Conservation (phyloP, 2,797 vertebrate genomes). For the Oreortyx pictus region DNA sequence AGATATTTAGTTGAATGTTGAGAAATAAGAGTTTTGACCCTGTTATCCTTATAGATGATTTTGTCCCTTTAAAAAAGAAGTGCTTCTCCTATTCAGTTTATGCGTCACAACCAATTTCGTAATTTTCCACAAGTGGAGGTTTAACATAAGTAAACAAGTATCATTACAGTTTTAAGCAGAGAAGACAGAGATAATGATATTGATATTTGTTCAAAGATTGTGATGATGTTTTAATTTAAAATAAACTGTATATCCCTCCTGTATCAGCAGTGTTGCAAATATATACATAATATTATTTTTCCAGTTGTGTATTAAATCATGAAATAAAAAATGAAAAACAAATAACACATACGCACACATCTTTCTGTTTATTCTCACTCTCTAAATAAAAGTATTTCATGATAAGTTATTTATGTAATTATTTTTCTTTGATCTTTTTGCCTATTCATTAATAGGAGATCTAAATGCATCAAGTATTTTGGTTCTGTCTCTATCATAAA, state of each 20-base stretch:
- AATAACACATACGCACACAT: neutral
- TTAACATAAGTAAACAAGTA: conserved; percentile 69
- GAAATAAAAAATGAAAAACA: conserved; percentile 46
- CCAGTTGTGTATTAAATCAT: neutral
- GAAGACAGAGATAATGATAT: conserved; percentile 62
- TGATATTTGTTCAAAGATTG: conserved; percentile 63
- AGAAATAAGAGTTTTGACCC: neutral
- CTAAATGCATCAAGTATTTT: conserved; percentile 51
- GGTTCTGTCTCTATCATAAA: conserved; percentile 62
- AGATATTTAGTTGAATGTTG: neutral
- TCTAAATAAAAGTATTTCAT: conserved; percentile 43
- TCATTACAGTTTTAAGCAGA: conserved; percentile 63
- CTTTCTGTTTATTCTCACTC: conserved; percentile 9
- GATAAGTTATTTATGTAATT: conserved; percentile 35
- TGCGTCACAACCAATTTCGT: conserved; percentile 57
- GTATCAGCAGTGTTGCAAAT: conserved; percentile 40
- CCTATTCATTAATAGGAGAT: conserved; percentile 34
- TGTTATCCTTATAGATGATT: conserved; percentile 51
- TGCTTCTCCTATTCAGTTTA: conserved; percentile 53
- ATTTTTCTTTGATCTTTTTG: conserved; percentile 69
- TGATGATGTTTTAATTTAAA: conserved; percentile 71
- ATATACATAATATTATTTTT: conserved; percentile 1
- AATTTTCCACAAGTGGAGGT: conserved; percentile 62
- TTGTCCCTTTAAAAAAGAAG: conserved; percentile 63
- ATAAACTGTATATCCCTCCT: conserved; percentile 35